Conservation (phyloP, 2,113 vertebrate genomes). For the Atherinomorus stipes region DNA sequence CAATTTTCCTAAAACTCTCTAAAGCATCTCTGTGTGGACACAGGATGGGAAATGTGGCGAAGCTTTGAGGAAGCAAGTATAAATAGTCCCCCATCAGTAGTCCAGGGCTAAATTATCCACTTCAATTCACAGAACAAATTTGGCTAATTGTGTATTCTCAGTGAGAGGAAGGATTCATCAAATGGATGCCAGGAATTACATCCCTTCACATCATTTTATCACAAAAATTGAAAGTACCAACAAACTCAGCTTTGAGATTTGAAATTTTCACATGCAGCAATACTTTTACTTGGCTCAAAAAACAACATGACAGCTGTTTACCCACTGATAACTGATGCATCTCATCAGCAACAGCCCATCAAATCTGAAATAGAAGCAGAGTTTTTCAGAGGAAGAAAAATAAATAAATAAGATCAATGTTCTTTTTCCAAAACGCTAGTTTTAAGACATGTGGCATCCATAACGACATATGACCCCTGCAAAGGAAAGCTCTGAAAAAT, state of each 20-base stretch:
- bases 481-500: conserved; percentile 22
- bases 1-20: conserved; percentile 18
- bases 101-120: conserved; percentile 10
- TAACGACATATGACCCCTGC: not conserved
- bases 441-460: conserved; percentile 4
- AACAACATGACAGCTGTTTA: not conserved
- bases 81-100: not conserved
- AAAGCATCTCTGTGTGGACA: not conserved
- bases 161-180: not conserved
- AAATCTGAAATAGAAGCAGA: conserved; percentile 13
- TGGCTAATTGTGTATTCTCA: not conserved
- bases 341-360: conserved; percentile 10
- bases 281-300: not conserved
- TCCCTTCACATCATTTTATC: not conserved
- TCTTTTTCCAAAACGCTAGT: conserved; percentile 21
- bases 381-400: not conserved
- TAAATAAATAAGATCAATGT: conserved; percentile 2
- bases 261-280: not conserved
- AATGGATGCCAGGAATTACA: not conserved
- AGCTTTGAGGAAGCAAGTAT: not conserved
- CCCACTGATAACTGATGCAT: not conserved
- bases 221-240: not conserved
- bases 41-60: conserved; percentile 20
- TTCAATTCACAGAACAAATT: conserved; percentile 11
- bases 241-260: no score